Conservation (phyloP, 2,888 invertebrate species). For the Orthosia incerta region DNA sequence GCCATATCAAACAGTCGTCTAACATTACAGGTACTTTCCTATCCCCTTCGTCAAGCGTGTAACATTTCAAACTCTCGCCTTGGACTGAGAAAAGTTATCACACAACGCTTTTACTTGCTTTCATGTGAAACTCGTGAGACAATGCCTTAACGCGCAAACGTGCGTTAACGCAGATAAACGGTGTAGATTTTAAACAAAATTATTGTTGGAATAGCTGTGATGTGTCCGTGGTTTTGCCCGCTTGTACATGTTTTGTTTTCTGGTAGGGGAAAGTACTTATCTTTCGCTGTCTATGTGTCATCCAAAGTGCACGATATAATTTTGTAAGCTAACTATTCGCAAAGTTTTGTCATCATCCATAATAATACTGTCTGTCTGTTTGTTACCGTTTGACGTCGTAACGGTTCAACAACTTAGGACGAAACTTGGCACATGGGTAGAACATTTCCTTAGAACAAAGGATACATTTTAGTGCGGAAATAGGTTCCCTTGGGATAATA, state of each 20-base stretch:
- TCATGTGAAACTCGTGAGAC: constrained; percentile 70
- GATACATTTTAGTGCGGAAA: too few species aligned
- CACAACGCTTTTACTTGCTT: constrained; percentile 72
- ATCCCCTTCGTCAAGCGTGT: constrained; percentile 63
- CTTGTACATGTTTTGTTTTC: neutral
- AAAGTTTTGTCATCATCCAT: too few species aligned
- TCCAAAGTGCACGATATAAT: too few species aligned
- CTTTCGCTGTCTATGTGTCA: too few species aligned
- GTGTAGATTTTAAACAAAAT: constrained; percentile 47
- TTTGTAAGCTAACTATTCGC: too few species aligned
- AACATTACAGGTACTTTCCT: constrained; percentile 56
- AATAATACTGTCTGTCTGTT: too few species aligned
- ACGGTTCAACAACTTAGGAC: too few species aligned
- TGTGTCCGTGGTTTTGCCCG: neutral
- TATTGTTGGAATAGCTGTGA: constrained; percentile 4
- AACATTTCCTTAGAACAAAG: too few species aligned
- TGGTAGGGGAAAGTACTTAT: neutral
- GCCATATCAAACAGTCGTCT: constrained; percentile 33
- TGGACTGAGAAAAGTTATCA: constrained; percentile 72
- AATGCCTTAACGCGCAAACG: constrained; percentile 63
- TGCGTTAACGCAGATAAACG: constrained; percentile 49
- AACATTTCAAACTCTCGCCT: constrained; percentile 77
- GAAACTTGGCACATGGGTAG: too few species aligned
- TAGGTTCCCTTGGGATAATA: too few species aligned
- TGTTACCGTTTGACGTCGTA: too few species aligned